Base-by-base conservation (phyloP, 2,113 vertebrate genomes). In the Aphelocoma coerulescens region DNA sequence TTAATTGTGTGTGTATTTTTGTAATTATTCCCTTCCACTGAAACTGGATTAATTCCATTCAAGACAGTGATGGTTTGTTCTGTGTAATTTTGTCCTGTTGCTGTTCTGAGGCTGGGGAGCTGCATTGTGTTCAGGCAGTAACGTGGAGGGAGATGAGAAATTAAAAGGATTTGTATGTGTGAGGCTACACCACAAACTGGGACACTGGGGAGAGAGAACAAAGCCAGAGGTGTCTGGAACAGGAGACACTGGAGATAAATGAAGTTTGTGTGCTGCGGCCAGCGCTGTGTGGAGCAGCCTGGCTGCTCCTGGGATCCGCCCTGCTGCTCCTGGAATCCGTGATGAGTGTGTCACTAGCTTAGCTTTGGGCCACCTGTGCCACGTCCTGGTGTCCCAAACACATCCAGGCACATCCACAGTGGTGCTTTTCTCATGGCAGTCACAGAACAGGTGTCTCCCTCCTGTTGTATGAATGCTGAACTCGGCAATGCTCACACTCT, bases 381-480 rank as follows among this genome's bases (percentile, higher is more conserved):
- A 7, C 0, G 0, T 74, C 26, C 22, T 1, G 0, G 8, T 48
- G 4, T 27, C 59, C 27, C 2, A 39, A n/a, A 11, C 48, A 16
- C 37, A 17, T 39, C 48, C 69, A 46, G 57, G 8, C 46, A 24
- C 26, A 13, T 7, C 63, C 46, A 4, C 13, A 10, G 26, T 4
- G 32, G 13, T 41, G 46, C 41, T 73, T 41, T 80, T 57, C 65
- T 62, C 0, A 3, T 16, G 35, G 3, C 17, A 7, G 9, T 63
- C 67, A 32, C 57, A 22, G 22, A 32, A 44, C 7, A n/a, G 23
- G 7, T 20, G 76, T 33, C 33, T 88, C 8, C 71, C 62, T 55
- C 33, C 16, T 35, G 12, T 33, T 65, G 24, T 41, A 6, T 9
- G 12, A 30, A 18, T 0, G 0, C 72, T 72, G 13, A 76, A 37